These are phyloP conservation scores for Drosophila baimaii DNA, from an alignment of 1,140 invertebrate species.

Conservation along the genomic window DNA sequence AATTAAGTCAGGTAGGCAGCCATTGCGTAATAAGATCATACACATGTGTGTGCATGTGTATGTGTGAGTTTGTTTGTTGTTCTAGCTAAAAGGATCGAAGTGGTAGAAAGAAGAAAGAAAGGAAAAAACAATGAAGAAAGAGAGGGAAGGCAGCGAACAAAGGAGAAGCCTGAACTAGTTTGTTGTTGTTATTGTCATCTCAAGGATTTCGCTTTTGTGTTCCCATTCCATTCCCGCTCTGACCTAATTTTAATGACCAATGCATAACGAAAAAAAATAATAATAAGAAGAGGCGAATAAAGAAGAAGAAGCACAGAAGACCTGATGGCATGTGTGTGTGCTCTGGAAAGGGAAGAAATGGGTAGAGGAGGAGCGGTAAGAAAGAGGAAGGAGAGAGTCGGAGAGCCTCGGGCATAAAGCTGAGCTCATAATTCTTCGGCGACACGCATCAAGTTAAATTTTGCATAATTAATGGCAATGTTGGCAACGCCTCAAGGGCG, in stretches of 20 bases:
- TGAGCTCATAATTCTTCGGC: conserved; percentile 65
- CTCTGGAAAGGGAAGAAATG: neutral
- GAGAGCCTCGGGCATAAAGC: conserved; percentile 33
- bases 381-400: conserved; percentile 22
- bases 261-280: conserved; percentile 34
- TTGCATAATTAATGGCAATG: conserved; percentile 76
- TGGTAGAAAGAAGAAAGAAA: conserved; percentile 5
- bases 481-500: conserved; percentile 30
- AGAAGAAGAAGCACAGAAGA: conserved; percentile 12
- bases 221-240: conserved; percentile 48
- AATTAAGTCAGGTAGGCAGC: conserved; percentile 79
- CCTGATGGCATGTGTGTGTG: conserved; percentile 20
- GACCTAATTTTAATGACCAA: conserved; percentile 80
- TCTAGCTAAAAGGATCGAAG: conserved; percentile 72
- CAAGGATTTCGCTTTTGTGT: conserved; percentile 54
- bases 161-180: conserved; percentile 67
- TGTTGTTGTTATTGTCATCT: conserved; percentile 33
- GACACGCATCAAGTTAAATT: conserved; percentile 78
- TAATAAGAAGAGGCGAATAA: conserved; percentile 30
- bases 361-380: conserved; percentile 6
- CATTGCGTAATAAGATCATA: conserved; percentile 75
- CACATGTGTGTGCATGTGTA: conserved; percentile 25
- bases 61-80: conserved; percentile 52
- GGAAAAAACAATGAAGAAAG: conserved; percentile 10
- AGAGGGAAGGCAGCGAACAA: conserved; percentile 40